Base-by-base conservation (phyloP, 2,113 vertebrate genomes). In the Clarias macrocephalus region DNA sequence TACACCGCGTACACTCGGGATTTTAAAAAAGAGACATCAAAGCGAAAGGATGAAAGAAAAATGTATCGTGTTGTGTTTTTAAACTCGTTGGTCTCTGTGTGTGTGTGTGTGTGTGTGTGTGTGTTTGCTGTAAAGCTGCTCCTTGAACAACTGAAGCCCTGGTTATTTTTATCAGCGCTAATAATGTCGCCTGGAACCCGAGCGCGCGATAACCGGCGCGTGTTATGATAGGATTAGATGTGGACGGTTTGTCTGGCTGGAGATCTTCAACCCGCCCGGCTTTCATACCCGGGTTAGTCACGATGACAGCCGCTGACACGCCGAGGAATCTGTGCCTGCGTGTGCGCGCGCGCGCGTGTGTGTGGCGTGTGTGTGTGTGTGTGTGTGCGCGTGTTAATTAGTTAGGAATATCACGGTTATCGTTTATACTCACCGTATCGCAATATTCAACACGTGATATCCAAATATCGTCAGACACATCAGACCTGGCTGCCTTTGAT, bases 161-260 rank as follows among this genome's bases (percentile, higher is more conserved):
- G 59, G 84, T 84, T 90, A 83, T 90, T 89, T 90, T 30, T 85
- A 83, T 62, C 79, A 5, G 42, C 54, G 80, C 73, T 76, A 76
- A 52, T 73, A 59, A 60, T 73, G 56, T 82, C 62, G 52, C 48
- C 12, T 56, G 42, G 82, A 81, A 62, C 19, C 30, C 83, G 63
- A 84, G 73, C n/a, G 86, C 42, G 56, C 66, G 75, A 88, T 63
- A 84, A 52, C 57, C 25, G 42, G 33, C 80, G 68, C 19, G 48
- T 63, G 73, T 70, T 84, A 28, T 80, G 59, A 87, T 66, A 42
- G 63, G 52, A 80, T 86, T 81, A 81, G 33, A 28, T 81, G 37
- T 59, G 60, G 60, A 28, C 7, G 48, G 48, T 48, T 7, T 48
- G 63, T 28, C n/a, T 68, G 48, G 12, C 52, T 65, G 12, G 37